Conservation (phyloP, 2,113 vertebrate genomes). For the Panurus biarmicus region DNA sequence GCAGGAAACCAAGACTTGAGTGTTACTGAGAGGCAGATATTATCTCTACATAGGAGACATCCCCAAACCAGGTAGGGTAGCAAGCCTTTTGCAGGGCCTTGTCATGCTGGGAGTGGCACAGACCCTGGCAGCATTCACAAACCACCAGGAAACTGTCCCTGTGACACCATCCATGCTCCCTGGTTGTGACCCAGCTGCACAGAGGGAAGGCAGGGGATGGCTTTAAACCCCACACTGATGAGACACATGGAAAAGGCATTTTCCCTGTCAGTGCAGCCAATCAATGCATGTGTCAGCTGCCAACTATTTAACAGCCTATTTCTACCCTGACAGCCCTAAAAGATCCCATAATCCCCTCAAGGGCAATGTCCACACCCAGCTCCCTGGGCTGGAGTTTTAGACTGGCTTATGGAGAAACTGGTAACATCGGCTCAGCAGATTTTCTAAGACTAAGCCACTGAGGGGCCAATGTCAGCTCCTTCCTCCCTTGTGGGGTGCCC, state of each 20-base stretch:
- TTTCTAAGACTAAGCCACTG: constrained; percentile 22
- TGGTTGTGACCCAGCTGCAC: not conserved
- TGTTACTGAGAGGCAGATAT: not conserved
- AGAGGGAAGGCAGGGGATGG: not conserved
- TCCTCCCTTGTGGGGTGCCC: not conserved
- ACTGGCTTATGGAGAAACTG: constrained; percentile 16
- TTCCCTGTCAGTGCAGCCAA: not conserved
- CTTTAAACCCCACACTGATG: not conserved
- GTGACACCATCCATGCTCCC: not conserved
- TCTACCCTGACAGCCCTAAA: not conserved
- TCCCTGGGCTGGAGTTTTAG: not conserved
- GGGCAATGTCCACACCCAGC: not conserved
- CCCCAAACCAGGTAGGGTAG: not conserved
- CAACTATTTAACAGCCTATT: not conserved
- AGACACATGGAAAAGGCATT: not conserved
- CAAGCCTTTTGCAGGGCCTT: not conserved
- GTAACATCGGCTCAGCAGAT: not conserved
- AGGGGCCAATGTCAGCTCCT: not conserved
- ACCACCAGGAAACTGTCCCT: not conserved
- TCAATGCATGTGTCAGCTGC: not conserved
- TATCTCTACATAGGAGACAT: not conserved
- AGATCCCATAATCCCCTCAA: not conserved
- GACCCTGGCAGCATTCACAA: not conserved
- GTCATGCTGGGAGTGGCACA: not conserved
- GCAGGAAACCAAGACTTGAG: not conserved